Evolutionary conservation across 2,797 vertebrate species (phyloP).

Genomic region (Crypturellus tataupa): DNA sequence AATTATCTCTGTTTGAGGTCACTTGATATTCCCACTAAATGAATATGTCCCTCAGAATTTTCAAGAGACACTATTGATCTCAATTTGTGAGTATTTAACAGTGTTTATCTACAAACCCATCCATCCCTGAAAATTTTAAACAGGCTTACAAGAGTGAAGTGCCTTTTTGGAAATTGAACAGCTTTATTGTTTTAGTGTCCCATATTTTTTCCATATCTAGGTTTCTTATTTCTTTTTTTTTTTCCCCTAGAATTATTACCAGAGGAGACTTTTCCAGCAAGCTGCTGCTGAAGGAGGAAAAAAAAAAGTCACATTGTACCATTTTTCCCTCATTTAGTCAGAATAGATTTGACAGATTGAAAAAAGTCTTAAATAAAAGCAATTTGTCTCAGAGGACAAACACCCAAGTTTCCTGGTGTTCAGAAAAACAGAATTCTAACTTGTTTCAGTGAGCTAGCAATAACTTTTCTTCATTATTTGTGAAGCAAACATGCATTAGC

Average conservation of each 20-base stretch:
- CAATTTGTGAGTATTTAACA: neutral
- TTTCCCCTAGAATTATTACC: neutral
- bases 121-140: neutral
- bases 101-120: neutral
- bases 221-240: neutral
- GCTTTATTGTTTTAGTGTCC: neutral
- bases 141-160: neutral
- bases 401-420: neutral
- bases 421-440: neutral
- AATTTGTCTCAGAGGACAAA: neutral
- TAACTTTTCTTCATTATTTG: neutral
- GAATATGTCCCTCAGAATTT: neutral
- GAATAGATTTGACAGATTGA: neutral
- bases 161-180: neutral
- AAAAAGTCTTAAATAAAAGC: neutral
- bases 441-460: neutral
- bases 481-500: neutral
- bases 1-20: neutral
- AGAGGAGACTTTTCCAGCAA: neutral
- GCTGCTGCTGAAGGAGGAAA: neutral
- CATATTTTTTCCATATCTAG: neutral
- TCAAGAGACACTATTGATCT: neutral
- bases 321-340: neutral
- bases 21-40: neutral
- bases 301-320: neutral